Conservation (phyloP, 1,140 invertebrate species). For the Glossosoma conforme region DNA sequence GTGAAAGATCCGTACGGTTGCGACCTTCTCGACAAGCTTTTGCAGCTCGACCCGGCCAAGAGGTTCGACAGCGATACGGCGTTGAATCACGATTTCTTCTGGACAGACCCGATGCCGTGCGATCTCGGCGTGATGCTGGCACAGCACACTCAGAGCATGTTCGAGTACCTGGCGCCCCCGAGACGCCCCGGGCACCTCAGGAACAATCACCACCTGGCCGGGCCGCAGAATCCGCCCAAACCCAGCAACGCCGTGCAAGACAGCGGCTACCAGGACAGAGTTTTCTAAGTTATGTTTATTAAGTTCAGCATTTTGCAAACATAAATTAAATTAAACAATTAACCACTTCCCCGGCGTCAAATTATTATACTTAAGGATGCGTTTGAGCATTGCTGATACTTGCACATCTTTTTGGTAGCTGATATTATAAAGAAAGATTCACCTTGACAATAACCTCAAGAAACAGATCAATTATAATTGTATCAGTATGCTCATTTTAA, state of each 20-base stretch:
- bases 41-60: conserved; percentile 89
- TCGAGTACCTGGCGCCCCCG: conserved; percentile 81
- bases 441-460: too few species aligned
- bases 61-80: conserved; percentile 88
- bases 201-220: conserved; percentile 63
- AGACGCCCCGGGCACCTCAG: conserved; percentile 60
- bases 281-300: too few species aligned
- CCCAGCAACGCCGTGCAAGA: conserved; percentile 53
- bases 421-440: too few species aligned
- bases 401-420: too few species aligned
- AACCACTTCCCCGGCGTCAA: too few species aligned
- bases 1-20: conserved; percentile 90
- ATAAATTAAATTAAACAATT: too few species aligned
- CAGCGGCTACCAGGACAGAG: conserved; percentile 70
- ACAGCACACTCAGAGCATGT: conserved; percentile 92
- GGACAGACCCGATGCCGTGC: conserved; percentile 93
- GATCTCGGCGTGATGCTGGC: conserved; percentile 91
- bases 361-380: too few species aligned
- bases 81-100: conserved; percentile 97
- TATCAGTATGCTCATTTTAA: too few species aligned
- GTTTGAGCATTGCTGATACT: too few species aligned
- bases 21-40: conserved; percentile 88
- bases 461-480: too few species aligned
- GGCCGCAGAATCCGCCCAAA: conserved; percentile 47
- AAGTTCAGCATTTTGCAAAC: too few species aligned